These are phyloP conservation scores for Drosophila quinaria DNA, from an alignment of 2,888 invertebrate genomes.

Conservation along the genomic window DNA sequence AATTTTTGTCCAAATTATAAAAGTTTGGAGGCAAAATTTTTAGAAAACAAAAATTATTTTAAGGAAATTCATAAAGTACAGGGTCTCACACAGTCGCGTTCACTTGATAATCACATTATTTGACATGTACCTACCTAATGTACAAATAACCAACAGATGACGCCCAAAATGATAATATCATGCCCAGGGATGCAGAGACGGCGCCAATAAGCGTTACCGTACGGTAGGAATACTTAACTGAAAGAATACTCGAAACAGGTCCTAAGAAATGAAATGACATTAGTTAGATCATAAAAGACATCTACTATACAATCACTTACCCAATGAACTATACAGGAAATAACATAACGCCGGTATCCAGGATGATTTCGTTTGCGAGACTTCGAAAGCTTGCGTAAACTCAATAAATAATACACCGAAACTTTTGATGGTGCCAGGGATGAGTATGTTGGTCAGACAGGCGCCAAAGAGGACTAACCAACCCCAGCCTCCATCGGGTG, in stretches of 20 bases:
- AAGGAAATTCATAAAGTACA: too few species aligned
- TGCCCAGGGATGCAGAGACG: slow-evolving; percentile 92
- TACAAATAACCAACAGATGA: slow-evolving; percentile 92
- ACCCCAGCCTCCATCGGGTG: slow-evolving; percentile 94
- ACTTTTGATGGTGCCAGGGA: slow-evolving; percentile 95
- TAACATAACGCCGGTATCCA: slow-evolving; percentile 96
- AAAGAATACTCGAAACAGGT: slow-evolving; percentile 93
- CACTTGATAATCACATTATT: too few species aligned
- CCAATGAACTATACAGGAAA: slow-evolving; percentile 94
- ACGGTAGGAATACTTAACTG: slow-evolving; percentile 93
- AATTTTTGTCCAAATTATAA: too few species aligned
- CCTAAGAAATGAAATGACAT: slow-evolving; percentile 86
- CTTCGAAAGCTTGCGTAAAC: slow-evolving; percentile 92
- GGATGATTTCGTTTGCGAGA: slow-evolving; percentile 90
- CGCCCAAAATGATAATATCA: slow-evolving; percentile 94
- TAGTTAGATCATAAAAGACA: background rate
- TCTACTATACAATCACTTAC: slow-evolving; percentile 86
- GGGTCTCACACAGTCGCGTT: too few species aligned
- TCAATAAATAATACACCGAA: slow-evolving; percentile 94
- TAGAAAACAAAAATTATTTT: too few species aligned
- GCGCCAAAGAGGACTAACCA: slow-evolving; percentile 92
- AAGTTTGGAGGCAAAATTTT: too few species aligned
- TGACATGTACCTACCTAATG: slow-evolving; percentile 89
- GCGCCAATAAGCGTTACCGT: slow-evolving; percentile 94
- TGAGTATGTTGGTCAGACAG: slow-evolving; percentile 93